Evolutionary conservation across 2,888 invertebrate genomes (phyloP).

Genomic region (Erpobdella octoculata): DNA sequence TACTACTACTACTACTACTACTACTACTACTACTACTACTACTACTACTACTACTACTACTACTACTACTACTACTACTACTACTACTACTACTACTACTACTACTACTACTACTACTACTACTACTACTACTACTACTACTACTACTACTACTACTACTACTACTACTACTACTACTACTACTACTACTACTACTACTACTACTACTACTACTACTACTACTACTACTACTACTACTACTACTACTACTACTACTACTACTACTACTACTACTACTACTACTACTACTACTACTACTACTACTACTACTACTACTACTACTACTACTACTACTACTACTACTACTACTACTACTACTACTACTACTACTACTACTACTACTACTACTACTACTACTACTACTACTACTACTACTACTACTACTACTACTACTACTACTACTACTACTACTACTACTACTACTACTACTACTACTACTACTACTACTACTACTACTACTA

Average conservation of each 20-base stretch:
- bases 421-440: constrained; percentile 3
- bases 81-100: constrained; percentile 21
- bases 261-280: constrained; percentile 20
- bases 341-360: constrained; percentile 7
- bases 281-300: neutral
- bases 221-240: constrained; percentile 20
- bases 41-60: constrained; percentile 23
- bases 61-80: constrained; percentile 24
- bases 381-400: neutral
- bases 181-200: constrained; percentile 23
- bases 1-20: constrained; percentile 24
- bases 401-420: neutral
- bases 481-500: constrained; percentile 12
- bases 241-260: constrained; percentile 24
- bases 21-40: constrained; percentile 22
- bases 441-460: constrained; percentile 5
- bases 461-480: constrained; percentile 12
- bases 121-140: constrained; percentile 21
- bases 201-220: constrained; percentile 21
- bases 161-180: constrained; percentile 22
- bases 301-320: constrained; percentile 16
- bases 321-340: constrained; percentile 9
- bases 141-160: constrained; percentile 18
- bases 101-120: constrained; percentile 22
- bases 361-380: neutral